Conservation (phyloP, 2,888 invertebrate genomes). For the Hypomecis atomaria region DNA sequence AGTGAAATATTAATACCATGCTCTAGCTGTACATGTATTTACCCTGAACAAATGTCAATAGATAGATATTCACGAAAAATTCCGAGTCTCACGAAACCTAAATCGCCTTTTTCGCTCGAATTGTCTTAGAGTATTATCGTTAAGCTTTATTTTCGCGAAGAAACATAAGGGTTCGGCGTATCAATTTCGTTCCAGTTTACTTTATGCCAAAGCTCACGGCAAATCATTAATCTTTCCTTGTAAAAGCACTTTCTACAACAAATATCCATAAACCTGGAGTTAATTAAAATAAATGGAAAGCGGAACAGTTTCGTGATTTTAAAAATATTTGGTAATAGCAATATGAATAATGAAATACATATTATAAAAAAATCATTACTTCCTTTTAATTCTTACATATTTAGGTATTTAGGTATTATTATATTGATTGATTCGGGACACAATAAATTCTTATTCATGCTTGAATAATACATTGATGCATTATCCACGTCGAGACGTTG, state of each 20-base stretch:
- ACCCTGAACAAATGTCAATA: no score
- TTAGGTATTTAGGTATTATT: no score
- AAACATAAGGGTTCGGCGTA: constrained; percentile 25
- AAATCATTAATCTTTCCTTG: constrained; percentile 24
- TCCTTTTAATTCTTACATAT: no score
- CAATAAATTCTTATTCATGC: no score
- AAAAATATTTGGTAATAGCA: no score
- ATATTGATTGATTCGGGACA: no score
- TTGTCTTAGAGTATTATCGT: constrained; percentile 30
- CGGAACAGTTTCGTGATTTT: not conserved
- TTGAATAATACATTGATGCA: no score
- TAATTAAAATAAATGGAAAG: not conserved
- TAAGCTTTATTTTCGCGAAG: constrained; percentile 26
- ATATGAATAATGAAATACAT: no score
- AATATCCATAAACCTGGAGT: not conserved
- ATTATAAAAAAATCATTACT: no score
- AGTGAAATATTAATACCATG: no score
- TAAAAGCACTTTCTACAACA: constrained; percentile 6
- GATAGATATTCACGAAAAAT: not conserved
- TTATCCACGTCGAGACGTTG: no score
- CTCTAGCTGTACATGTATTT: no score
- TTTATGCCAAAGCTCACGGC: constrained; percentile 17
- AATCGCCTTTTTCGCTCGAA: constrained; percentile 33
- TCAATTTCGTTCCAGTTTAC: constrained; percentile 26
- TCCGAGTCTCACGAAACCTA: not conserved